Conservation (phyloP, 2,797 vertebrate genomes). For the Sitta carolinensis region DNA sequence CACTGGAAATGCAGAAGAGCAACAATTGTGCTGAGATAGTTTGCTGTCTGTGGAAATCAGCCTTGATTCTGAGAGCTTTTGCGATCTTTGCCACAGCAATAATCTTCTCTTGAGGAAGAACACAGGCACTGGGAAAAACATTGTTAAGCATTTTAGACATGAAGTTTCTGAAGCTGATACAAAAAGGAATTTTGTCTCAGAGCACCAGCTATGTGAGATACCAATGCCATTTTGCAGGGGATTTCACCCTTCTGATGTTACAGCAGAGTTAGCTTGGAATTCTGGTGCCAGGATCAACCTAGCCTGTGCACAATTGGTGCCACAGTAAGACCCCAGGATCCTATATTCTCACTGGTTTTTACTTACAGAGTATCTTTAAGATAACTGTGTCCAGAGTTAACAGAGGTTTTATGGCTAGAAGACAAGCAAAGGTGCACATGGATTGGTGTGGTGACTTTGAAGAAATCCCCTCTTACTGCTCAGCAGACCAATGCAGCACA, state of each 20-base stretch:
- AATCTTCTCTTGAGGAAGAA: background rate
- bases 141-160: background rate
- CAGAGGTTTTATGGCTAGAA: background rate
- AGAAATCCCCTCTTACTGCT: background rate
- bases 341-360: background rate
- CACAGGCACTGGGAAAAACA: background rate
- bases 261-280: background rate
- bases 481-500: background rate
- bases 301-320: background rate
- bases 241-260: background rate
- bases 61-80: background rate
- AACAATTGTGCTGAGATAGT: background rate
- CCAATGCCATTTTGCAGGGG: background rate
- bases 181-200: background rate
- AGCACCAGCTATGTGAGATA: background rate
- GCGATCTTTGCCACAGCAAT: background rate
- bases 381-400: background rate
- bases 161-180: background rate
- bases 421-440: background rate
- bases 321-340: background rate
- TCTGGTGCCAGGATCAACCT: background rate
- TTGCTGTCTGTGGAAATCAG: background rate
- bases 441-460: background rate
- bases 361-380: background rate
- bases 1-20: background rate